Base-by-base conservation (phyloP, 2,113 vertebrate genomes). In the Eptatretus burgeri region DNA sequence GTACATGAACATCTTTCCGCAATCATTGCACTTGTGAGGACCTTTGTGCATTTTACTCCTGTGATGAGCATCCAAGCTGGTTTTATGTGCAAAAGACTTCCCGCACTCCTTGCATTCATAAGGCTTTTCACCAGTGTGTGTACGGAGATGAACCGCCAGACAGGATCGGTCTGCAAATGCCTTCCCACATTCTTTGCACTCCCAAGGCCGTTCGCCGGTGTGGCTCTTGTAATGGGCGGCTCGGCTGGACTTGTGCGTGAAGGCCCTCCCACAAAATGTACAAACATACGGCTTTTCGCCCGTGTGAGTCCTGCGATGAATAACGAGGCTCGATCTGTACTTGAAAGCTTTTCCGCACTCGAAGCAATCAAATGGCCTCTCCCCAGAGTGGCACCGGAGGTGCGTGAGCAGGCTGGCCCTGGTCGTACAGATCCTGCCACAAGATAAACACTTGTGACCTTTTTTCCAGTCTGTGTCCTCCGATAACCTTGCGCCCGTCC, bases 341-440 rank as follows among this genome's bases (percentile, higher is more conserved):
- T 87, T 81, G 78, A 96, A 96, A 72, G 88, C 93, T 76, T 88
- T 94, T 69, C 91, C 91, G 16, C 91, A 96, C 79, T 93, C 94
- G 74, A 94, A 88, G 1, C 91, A 96, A 74, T 94, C 91, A 0
- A 80, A 96, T 0, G 91, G 91, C 68, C 93, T 88, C 76, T 95
- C 91, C 0, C 91, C 91, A 17, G 14, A 16, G 52, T 56, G 52
- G 14, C 18, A 16, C 14, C 52, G 52, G 14, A 56, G 14, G 52
- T 56, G 52, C 52, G 52, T 56, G 14, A 14, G 8, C 52, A 56
- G 52, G 52, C 18, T 56, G 14, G 52, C 18, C 52, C 18, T 14
- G 52, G 18, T 56, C 52, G 52, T 56, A n/a, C n/a, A n/a, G n/a
- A n/a, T n/a, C n/a, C n/a, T n/a, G n/a, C n/a, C n/a, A n/a, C n/a